Percentiles rank a stretch among this genome's conserved stretches.
These are phyloP conservation scores for Copidosoma floridanum DNA, from an alignment of 1,140 invertebrate species.

Conservation along the genomic window DNA sequence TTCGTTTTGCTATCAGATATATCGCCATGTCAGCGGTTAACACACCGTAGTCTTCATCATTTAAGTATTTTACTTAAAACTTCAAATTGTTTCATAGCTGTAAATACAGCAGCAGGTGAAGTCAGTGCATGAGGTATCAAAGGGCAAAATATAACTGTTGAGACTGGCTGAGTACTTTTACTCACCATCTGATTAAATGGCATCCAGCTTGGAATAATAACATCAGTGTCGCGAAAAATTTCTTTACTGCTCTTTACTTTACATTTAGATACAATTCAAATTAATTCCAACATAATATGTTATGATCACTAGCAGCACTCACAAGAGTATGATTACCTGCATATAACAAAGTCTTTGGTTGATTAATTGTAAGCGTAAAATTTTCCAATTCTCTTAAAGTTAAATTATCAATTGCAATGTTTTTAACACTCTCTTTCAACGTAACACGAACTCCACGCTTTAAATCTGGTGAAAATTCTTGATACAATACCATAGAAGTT, in stretches of 20 bases:
- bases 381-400: not conserved
- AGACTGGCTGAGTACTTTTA: not conserved
- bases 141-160: not conserved
- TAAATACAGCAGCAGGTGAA: not conserved
- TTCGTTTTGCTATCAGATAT: conserved; percentile 1
- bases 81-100: not conserved
- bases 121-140: not conserved
- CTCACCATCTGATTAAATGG: not conserved
- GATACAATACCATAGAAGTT: not conserved
- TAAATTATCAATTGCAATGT: not conserved
- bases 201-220: not conserved
- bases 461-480: not conserved
- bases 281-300: not conserved
- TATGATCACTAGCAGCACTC: no score
- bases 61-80: not conserved
- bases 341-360: not conserved
- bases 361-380: not conserved
- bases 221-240: not conserved
- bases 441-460: not conserved
- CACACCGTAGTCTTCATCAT: not conserved
- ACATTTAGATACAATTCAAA: conserved; percentile 4
- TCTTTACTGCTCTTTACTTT: not conserved
- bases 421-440: not conserved
- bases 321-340: not conserved
- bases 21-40: conserved; percentile 3